Evolutionary conservation across 2,888 invertebrate species (phyloP).

Genomic region (Pachycephus smyrnensis): DNA sequence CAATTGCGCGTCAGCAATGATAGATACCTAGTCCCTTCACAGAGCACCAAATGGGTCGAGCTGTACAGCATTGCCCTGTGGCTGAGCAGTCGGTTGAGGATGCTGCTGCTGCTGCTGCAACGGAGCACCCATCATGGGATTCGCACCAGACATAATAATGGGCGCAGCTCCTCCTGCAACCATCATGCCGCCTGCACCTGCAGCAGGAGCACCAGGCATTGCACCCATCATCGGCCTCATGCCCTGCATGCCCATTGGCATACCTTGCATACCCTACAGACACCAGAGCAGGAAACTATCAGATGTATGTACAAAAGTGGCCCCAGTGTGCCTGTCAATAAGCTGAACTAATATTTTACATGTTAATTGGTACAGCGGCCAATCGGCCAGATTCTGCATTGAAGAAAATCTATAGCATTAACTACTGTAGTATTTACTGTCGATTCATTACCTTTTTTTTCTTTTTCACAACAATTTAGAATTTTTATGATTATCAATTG

Average conservation of each 20-base stretch:
- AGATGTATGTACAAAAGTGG: slow-evolving; percentile 21
- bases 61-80: slow-evolving; percentile 67
- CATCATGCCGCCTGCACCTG: slow-evolving; percentile 51
- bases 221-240: slow-evolving; percentile 62
- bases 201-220: slow-evolving; percentile 52
- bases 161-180: slow-evolving; percentile 48
- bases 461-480: background rate
- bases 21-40: slow-evolving; percentile 56
- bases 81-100: slow-evolving; percentile 57
- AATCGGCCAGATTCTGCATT: background rate
- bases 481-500: background rate
- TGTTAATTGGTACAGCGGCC: background rate
- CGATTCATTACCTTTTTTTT: background rate
- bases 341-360: background rate
- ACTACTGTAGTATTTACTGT: background rate
- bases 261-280: slow-evolving; percentile 58
- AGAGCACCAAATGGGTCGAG: slow-evolving; percentile 71
- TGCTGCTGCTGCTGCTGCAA: slow-evolving; percentile 48
- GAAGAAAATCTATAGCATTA: background rate
- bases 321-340: slow-evolving; percentile 6
- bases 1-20: background rate
- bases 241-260: slow-evolving; percentile 57
- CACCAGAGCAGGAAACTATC: slow-evolving; percentile 28
- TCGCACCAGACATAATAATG: slow-evolving; percentile 53
- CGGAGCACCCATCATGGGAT: slow-evolving; percentile 54